These are phyloP conservation scores for Clostera curtula DNA, from an alignment of 2,888 invertebrate species.

Conservation along the genomic window DNA sequence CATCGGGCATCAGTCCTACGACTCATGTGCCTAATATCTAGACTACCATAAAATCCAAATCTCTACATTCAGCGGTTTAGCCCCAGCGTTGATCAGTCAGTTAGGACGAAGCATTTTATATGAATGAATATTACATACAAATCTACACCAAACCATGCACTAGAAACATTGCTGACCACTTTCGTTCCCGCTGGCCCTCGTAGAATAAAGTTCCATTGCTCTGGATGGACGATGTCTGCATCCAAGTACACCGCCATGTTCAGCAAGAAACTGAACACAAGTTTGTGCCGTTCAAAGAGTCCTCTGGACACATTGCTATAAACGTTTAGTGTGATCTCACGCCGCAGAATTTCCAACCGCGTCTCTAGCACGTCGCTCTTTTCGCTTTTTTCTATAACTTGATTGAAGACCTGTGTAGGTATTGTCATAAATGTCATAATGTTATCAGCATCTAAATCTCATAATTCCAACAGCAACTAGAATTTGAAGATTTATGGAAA, in stretches of 20 bases:
- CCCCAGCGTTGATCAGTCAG: no score
- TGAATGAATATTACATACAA: no score
- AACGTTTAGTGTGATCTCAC: constrained; percentile 86
- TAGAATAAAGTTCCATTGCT: constrained; percentile 86
- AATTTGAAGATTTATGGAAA: no score
- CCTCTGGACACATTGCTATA: constrained; percentile 93
- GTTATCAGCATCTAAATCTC: constrained; percentile 1
- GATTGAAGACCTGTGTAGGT: constrained; percentile 81
- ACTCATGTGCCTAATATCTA: no score
- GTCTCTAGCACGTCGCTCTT: constrained; percentile 78
- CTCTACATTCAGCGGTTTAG: no score
- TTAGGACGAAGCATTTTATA: no score
- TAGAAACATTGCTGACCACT: constrained; percentile 54
- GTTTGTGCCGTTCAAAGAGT: constrained; percentile 92
- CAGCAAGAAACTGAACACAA: constrained; percentile 90
- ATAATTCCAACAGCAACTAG: no score
- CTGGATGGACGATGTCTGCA: constrained; percentile 71
- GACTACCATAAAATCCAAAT: no score
- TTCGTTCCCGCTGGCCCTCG: constrained; percentile 80
- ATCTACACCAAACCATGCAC: no score
- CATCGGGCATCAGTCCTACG: no score
- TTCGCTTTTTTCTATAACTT: constrained; percentile 85
- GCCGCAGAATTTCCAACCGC: constrained; percentile 80
- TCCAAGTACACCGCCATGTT: constrained; percentile 84
- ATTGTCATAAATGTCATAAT: constrained; percentile 1